Conservation (phyloP, 1,140 invertebrate genomes). For the Drosophila suzukii region DNA sequence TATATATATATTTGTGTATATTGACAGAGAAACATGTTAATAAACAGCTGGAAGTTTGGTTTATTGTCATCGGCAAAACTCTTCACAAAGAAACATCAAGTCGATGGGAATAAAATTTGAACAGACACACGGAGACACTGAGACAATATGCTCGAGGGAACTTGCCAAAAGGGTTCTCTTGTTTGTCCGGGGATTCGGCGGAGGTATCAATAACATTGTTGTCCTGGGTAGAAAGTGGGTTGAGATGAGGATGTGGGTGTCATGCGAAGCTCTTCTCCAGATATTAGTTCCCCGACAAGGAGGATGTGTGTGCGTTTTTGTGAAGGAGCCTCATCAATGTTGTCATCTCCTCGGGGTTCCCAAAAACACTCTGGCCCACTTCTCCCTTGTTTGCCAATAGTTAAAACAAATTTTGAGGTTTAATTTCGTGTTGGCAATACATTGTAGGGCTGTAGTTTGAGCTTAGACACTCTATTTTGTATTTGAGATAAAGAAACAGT, state of each 20-base stretch:
- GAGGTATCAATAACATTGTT: constrained; percentile 83
- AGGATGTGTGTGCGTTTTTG: constrained; percentile 29
- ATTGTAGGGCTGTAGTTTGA: constrained; percentile 2
- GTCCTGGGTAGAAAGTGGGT: constrained; percentile 5
- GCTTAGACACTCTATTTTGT: background rate
- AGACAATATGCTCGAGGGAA: constrained; percentile 62
- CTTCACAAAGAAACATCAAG: constrained; percentile 38
- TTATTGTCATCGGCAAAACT: constrained; percentile 72
- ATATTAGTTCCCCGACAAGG: constrained; percentile 65
- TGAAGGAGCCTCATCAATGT: constrained; percentile 22
- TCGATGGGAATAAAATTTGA: constrained; percentile 51
- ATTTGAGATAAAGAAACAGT: background rate
- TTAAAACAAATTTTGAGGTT: constrained; percentile 66
- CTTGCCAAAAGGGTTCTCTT: constrained; percentile 71
- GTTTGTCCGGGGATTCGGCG: constrained; percentile 49
- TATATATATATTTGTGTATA: constrained; percentile 37
- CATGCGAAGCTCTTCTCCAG: constrained; percentile 26
- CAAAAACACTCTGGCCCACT: constrained; percentile 5
- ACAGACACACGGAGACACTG: constrained; percentile 24
- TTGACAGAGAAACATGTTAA: constrained; percentile 81
- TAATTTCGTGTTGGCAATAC: constrained; percentile 40
- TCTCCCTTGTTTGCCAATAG: constrained; percentile 42
- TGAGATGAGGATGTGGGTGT: constrained; percentile 1
- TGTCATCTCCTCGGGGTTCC: constrained; percentile 1
- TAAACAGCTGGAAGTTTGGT: constrained; percentile 81